phyloP scores from a whole-genome alignment of 2,888 invertebrate species.

The Eulithis prunata region DNA sequence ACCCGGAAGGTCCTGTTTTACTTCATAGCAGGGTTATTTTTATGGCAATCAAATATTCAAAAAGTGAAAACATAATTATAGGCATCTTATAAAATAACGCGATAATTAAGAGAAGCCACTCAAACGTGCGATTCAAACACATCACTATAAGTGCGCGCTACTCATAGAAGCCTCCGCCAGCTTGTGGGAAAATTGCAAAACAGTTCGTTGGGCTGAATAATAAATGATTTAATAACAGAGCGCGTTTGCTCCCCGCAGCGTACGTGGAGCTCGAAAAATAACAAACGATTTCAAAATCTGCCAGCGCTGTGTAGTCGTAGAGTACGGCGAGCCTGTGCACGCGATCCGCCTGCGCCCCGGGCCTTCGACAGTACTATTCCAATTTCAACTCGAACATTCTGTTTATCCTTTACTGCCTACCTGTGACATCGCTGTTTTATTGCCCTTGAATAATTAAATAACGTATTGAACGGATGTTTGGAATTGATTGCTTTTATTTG shows the following conservation, averaged over 20 bases:
- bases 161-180: conserved; percentile 50
- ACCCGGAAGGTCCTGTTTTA: no score
- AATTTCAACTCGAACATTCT: conserved; percentile 42
- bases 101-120: conserved; percentile 46
- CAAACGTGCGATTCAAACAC: conserved; percentile 47
- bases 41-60: conserved; percentile 4
- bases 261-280: conserved; percentile 78
- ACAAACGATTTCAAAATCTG: conserved; percentile 79
- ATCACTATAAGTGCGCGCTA: conserved; percentile 53
- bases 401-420: conserved; percentile 44
- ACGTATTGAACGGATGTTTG: conserved; percentile 31
- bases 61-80: conserved; percentile 9
- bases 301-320: conserved; percentile 57
- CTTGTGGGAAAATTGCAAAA: conserved; percentile 81
- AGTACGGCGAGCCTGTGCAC: conserved; percentile 41
- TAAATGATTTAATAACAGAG: conserved; percentile 84
- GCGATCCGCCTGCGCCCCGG: conserved; percentile 57
- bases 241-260: conserved; percentile 76
- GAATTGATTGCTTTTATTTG: conserved; percentile 6
- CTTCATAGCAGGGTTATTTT: no score
- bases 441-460: conserved; percentile 40
- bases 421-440: conserved; percentile 43
- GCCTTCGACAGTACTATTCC: conserved; percentile 44
- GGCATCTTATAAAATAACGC: conserved; percentile 30
- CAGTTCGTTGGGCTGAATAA: conserved; percentile 82